Conservation (phyloP, 1,140 invertebrate genomes). For the Uloborus diversus region DNA sequence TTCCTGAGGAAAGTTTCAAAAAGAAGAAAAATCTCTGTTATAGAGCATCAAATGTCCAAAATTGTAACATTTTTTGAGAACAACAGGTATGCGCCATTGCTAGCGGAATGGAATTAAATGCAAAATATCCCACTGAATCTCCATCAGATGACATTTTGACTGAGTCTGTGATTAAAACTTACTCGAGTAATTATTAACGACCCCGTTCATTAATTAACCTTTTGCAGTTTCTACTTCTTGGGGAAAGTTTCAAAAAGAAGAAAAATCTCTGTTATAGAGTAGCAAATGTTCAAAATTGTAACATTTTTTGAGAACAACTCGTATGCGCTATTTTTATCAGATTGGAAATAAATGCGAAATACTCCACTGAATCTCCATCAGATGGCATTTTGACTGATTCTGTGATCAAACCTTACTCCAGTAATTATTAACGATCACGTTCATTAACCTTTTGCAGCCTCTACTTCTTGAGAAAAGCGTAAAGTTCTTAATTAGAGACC, state of each 20-base stretch:
- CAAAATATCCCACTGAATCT: too few relatives aligned
- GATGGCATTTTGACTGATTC: neutral
- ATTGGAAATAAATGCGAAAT: neutral
- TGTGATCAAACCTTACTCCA: neutral
- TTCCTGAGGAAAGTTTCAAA: too few relatives aligned
- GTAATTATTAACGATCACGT: neutral
- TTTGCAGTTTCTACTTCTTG: too few relatives aligned
- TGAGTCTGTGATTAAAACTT: too few relatives aligned
- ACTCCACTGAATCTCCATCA: neutral
- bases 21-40: too few relatives aligned
- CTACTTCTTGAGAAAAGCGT: conserved; percentile 38
- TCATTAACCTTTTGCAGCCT: conserved; percentile 25
- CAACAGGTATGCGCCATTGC: too few relatives aligned
- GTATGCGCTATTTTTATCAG: neutral
- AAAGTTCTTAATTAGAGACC: conserved; percentile 47
- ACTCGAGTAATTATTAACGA: too few relatives aligned
- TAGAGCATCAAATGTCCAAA: too few relatives aligned
- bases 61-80: too few relatives aligned
- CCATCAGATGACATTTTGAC: too few relatives aligned
- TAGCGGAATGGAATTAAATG: too few relatives aligned
- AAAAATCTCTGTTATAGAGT: neutral
- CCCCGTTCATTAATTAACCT: too few relatives aligned
- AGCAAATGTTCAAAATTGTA: neutral
- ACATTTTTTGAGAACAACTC: neutral
- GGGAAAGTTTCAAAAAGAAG: neutral